These are phyloP conservation scores for Oscheius sp. DNA, from an alignment of 2,888 invertebrate species.

Conservation along the genomic window DNA sequence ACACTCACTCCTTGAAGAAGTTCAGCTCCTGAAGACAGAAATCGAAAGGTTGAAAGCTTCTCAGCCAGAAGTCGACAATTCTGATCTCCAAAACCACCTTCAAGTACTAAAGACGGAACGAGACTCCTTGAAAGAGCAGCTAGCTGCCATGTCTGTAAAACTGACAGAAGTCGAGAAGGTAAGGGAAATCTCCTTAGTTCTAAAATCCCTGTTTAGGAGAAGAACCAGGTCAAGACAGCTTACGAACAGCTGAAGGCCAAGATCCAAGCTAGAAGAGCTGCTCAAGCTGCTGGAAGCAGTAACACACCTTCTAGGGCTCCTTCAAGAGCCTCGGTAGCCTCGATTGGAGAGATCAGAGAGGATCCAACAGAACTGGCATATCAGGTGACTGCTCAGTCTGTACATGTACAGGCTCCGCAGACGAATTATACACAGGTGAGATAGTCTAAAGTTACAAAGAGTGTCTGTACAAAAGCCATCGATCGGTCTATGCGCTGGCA, in stretches of 20 bases:
- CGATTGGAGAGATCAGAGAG: conserved; percentile 27
- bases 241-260: conserved; percentile 26
- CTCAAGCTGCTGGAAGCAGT: conserved; percentile 15
- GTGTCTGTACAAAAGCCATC: too few species aligned
- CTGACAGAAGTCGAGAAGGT: conserved; percentile 26
- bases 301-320: conserved; percentile 8
- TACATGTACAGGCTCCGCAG: background rate
- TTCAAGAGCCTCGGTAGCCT: conserved; percentile 10
- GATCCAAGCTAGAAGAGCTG: conserved; percentile 21
- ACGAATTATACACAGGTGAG: conserved; percentile 9
- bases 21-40: background rate
- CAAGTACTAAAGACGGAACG: conserved; percentile 3
- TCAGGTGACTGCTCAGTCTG: background rate
- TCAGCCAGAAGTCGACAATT: background rate
- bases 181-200: background rate
- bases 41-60: background rate
- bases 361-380: conserved; percentile 17
- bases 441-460: background rate
- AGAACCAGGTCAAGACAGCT: background rate
- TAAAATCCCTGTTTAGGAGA: conserved; percentile 17
- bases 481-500: too few species aligned
- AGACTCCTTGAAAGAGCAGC: conserved; percentile 8
- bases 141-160: background rate
- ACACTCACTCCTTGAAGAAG: background rate
- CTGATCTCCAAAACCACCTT: background rate